Base-by-base conservation (phyloP, 2,797 vertebrate species). In the Crenuchus spilurus region DNA sequence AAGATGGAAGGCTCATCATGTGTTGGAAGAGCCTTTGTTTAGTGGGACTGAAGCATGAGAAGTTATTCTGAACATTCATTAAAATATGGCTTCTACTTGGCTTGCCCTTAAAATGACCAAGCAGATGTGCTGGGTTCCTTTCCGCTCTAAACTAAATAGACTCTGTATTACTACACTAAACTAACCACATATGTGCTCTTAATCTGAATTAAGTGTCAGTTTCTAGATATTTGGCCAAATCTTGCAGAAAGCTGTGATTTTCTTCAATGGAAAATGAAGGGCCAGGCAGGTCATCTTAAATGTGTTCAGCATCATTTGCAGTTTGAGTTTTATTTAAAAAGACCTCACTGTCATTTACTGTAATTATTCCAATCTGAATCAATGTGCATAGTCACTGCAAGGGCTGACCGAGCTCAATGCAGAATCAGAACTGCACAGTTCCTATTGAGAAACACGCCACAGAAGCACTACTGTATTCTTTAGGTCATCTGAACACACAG, bases 301-400 rank as follows among this genome's bases (percentile, higher is more conserved):
- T 31, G 35, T 75, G 68, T 78, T 80, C 54, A 67, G 39, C 76
- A 84, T 78, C 54, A 72, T n/a, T n/a, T n/a, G n/a, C n/a, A n/a
- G n/a, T n/a, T n/a, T n/a, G 65, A 72, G 79, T 76, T 81, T 80
- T 75, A 72, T 84, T 78, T 79, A 65, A 80, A 79, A 31, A 77
- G 67, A 86, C 85, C 77, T 85, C 80, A 78, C 24, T 9, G 49
- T 82, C 73, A 84, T 87, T 79, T 79, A 85, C 79, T 80, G 63
- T 77, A 80, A 86, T 82, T 84, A 85, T 82, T 85, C 77, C 55
- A 77, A 83, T 58, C 58, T 60, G 78, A 88, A 82, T 88, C 86
- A 79, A 79, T 86, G 83, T 76, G 84, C 80, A 87, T 79, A 26
- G 68, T 55, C 11, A 60, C 39, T 70, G 64, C 76, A 72, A 54